phyloP scores from a whole-genome alignment of 1,140 invertebrate genomes.

The Phenacoccus solenopsis region DNA sequence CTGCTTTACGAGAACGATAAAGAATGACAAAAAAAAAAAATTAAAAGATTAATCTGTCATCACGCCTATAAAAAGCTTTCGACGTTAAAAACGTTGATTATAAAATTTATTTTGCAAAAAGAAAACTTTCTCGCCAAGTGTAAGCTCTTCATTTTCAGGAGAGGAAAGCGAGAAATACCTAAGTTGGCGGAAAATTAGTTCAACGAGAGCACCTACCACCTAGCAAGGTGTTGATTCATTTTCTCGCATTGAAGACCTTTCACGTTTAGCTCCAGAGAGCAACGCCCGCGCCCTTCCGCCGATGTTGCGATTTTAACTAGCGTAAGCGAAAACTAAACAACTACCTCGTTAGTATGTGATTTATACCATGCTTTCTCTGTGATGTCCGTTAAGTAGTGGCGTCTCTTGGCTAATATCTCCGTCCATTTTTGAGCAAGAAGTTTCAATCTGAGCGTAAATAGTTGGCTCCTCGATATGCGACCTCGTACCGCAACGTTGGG shows the following conservation, averaged over 20 bases:
- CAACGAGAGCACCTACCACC: too few relatives aligned
- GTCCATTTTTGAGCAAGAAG: not conserved
- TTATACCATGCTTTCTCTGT: constrained; percentile 10
- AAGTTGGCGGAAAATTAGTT: too few relatives aligned
- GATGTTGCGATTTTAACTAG: too few relatives aligned
- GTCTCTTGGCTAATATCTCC: constrained; percentile 3
- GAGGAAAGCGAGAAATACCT: too few relatives aligned
- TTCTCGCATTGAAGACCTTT: too few relatives aligned
- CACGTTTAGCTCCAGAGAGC: too few relatives aligned
- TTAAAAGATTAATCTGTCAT: not conserved
- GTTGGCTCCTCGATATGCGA: constrained; percentile 4
- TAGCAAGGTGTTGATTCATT: too few relatives aligned
- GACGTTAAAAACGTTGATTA: not conserved
- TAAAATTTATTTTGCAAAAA: not conserved
- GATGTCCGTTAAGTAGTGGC: not conserved
- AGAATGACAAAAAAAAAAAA: not conserved
- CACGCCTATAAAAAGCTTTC: not conserved
- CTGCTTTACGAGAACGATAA: not conserved
- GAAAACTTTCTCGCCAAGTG: too few relatives aligned
- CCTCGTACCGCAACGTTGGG: not conserved
- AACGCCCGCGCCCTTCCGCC: too few relatives aligned
- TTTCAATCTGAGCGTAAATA: constrained; percentile 5
- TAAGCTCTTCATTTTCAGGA: too few relatives aligned
- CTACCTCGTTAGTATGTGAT: not conserved
- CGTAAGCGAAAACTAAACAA: not conserved